Evolutionary conservation across 2,113 vertebrate genomes (phyloP), one percentile per base, ranked within the genome.

Genomic region (Pteruthius melanotis): DNA sequence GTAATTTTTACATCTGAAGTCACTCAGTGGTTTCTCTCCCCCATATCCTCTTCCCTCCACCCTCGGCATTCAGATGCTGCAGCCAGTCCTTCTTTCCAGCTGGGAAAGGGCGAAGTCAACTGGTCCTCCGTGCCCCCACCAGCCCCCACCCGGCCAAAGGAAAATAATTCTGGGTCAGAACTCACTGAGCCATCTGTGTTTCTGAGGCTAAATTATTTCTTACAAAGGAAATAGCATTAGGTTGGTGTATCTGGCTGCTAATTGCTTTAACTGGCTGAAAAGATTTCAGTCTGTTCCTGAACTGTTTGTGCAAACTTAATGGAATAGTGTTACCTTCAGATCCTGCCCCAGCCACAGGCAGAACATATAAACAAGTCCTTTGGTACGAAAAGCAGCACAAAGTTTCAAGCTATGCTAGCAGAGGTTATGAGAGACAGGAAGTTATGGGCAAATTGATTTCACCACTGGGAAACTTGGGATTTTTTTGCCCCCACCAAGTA

Each of bases 371-470:
- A 97, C 96, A 97, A 97, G 95, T 94, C 95, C 84, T 93, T 53
- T 23, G 53, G 66, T 94, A 95, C 91, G 63, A 95, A 94, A 97
- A 98, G 81, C 86, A 93, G 90, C 83, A 68, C 92, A 68, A 93
- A 96, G 93, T 96, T 97, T 97, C 89, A 89, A 95, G 93, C 92
- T 97, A 86, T 91, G 95, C 90, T 96, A 88, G 86, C 60, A 92
- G 86, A 94, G 86, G 85, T 96, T 97, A 59, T 91, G 95, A 53
- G 97, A 98, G 97, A 97, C 97, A 95, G 97, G 97, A 97, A 87
- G 93, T 98, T 98, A 96, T 9, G 97, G 95, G 93, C 94, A 97
- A 98, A 98, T 97, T 97, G 98, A 98, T 98, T 98, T 97, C 93
- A 97, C 97, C 97, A 93, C 94, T 96, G 95, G 93, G 96, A 97